Evolutionary conservation across 37 sponge, comb jelly and placozoan species (phyloP).

Genomic region (Chondrilla cf. caribensis): DNA sequence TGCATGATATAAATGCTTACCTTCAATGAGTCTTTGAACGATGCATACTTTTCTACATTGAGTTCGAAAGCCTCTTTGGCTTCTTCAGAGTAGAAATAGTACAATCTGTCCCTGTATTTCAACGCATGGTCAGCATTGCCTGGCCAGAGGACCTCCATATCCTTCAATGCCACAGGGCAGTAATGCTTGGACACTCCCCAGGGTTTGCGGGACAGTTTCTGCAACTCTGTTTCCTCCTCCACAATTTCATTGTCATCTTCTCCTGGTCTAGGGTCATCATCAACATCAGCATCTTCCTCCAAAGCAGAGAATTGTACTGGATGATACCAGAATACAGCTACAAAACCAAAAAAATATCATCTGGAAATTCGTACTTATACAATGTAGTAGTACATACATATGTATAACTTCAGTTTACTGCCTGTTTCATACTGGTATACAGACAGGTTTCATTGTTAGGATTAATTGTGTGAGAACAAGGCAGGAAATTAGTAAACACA

Average conservation of each 20-base stretch:
- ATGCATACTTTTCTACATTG: constrained; percentile 27
- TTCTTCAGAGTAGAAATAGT: constrained; percentile 81
- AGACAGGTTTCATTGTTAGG: too few species aligned
- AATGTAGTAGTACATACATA: too few species aligned
- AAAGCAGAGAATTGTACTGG: constrained; percentile 31
- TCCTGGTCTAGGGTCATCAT: constrained; percentile 65
- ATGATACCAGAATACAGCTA: constrained; percentile 48
- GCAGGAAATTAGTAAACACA: too few species aligned
- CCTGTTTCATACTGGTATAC: too few species aligned
- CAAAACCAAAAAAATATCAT: too few species aligned
- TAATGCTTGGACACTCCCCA: constrained; percentile 88
- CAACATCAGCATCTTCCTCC: constrained; percentile 70
- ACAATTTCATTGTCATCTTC: constrained; percentile 42
- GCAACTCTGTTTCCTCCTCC: constrained; percentile 48
- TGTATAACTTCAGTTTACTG: too few species aligned
- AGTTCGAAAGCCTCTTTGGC: constrained; percentile 75
- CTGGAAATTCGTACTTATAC: too few species aligned
- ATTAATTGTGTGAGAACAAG: too few species aligned
- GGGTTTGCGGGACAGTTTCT: constrained; percentile 43
- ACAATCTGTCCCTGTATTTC: constrained; percentile 79
- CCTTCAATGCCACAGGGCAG: constrained; percentile 91
- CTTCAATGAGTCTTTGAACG: constrained; percentile 24
- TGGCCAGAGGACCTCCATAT: constrained; percentile 78
- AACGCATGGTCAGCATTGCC: constrained; percentile 37
- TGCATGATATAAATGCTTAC: background rate